phyloP scores from a whole-genome alignment of 2,113 vertebrate species.

The Ariopsis seemanni region DNA sequence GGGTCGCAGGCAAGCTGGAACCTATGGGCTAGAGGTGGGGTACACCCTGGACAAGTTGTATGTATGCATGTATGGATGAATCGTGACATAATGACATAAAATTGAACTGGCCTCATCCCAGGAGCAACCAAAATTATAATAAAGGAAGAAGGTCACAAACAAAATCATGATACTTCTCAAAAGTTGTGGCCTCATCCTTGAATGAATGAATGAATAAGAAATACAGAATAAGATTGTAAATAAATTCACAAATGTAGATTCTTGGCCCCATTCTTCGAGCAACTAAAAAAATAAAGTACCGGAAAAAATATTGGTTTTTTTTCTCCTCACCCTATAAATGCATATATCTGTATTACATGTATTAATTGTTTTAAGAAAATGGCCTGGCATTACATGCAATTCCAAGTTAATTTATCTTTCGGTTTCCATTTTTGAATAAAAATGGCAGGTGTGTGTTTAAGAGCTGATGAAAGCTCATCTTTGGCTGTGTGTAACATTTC shows the following conservation, averaged over 20 bases:
- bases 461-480: background rate
- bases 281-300: no score
- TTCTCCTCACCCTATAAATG: no score
- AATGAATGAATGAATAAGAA: background rate
- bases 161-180: background rate
- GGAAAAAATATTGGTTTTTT: no score
- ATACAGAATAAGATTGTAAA: background rate
- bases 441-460: background rate
- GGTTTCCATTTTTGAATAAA: background rate
- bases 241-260: background rate
- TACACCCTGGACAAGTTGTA: no score
- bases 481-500: constrained; percentile 9
- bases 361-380: background rate
- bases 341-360: background rate
- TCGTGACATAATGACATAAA: no score
- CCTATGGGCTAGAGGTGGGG: no score
- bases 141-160: background rate
- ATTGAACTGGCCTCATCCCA: background rate
- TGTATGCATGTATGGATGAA: no score
- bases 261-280: no score
- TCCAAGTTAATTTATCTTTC: no score
- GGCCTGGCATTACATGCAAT: background rate
- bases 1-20: no score
- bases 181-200: background rate
- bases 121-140: background rate